These are phyloP conservation scores for Pseudomyrmex dendroicus DNA, from an alignment of 1,140 invertebrate genomes.

Conservation along the genomic window DNA sequence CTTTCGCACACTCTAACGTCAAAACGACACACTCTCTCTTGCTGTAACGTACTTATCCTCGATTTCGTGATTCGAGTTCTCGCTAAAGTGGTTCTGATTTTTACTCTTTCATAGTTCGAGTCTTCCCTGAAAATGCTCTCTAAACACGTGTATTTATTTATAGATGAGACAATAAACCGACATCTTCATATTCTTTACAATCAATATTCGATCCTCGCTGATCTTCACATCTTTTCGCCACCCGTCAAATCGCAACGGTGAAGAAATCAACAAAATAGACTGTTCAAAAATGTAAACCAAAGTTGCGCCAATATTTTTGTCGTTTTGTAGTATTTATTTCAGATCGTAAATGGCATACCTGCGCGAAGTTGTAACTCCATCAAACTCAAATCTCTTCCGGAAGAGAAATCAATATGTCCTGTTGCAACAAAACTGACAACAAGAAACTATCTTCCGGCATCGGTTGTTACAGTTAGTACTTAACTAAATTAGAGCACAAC, in stretches of 20 bases:
- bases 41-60: too few species aligned
- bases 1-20: not conserved
- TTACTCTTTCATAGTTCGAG: too few species aligned
- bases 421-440: slow-evolving; percentile 23
- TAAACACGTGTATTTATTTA: too few species aligned
- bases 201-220: not conserved
- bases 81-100: too few species aligned
- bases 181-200: slow-evolving; percentile 6
- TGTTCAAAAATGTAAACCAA: slow-evolving; percentile 40
- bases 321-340: not conserved
- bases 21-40: not conserved
- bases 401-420: slow-evolving; percentile 49
- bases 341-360: slow-evolving; percentile 51
- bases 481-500: not conserved
- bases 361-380: not conserved
- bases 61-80: too few species aligned
- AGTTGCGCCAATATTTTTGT: not conserved
- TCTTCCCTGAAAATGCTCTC: too few species aligned
- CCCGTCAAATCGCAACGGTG: not conserved
- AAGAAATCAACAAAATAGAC: not conserved
- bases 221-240: slow-evolving; percentile 25
- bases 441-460: slow-evolving; percentile 11
- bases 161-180: not conserved
- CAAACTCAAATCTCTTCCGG: slow-evolving; percentile 8
- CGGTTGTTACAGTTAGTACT: slow-evolving; percentile 56